phyloP scores from a whole-genome alignment of 2,888 invertebrate genomes.

The Cephus spinipes region DNA sequence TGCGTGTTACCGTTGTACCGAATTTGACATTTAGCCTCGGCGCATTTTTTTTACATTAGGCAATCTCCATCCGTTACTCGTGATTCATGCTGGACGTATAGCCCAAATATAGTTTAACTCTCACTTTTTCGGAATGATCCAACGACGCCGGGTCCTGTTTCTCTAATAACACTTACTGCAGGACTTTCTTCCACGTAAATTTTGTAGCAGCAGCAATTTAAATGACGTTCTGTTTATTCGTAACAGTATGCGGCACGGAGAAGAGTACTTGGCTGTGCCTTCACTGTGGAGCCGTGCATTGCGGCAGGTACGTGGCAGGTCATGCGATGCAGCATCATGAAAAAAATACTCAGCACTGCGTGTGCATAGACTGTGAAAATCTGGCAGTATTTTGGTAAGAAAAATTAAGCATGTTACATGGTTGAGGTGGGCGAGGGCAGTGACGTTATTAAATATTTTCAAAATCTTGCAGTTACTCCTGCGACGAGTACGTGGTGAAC shows the following conservation, averaged over 20 bases:
- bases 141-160: not conserved
- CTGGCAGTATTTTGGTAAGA: conserved; percentile 82
- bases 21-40: not conserved
- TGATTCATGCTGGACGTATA: not conserved
- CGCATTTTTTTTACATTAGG: not conserved
- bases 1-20: not conserved
- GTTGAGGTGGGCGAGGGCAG: not conserved
- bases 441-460: not conserved
- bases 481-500: conserved; percentile 84
- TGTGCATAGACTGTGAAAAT: conserved; percentile 82
- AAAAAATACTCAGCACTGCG: conserved; percentile 73
- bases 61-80: not conserved
- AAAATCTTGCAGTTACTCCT: conserved; percentile 75
- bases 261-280: conserved; percentile 84
- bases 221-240: not conserved
- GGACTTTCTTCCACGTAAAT: not conserved
- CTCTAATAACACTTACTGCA: not conserved
- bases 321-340: conserved; percentile 81
- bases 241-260: conserved; percentile 72
- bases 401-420: not conserved
- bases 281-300: conserved; percentile 79
- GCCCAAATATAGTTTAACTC: not conserved
- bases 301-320: conserved; percentile 82
- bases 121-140: not conserved
- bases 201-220: not conserved